Evolutionary conservation across 1,140 invertebrate species (phyloP).

Genomic region (Acromyrmex charruanus): DNA sequence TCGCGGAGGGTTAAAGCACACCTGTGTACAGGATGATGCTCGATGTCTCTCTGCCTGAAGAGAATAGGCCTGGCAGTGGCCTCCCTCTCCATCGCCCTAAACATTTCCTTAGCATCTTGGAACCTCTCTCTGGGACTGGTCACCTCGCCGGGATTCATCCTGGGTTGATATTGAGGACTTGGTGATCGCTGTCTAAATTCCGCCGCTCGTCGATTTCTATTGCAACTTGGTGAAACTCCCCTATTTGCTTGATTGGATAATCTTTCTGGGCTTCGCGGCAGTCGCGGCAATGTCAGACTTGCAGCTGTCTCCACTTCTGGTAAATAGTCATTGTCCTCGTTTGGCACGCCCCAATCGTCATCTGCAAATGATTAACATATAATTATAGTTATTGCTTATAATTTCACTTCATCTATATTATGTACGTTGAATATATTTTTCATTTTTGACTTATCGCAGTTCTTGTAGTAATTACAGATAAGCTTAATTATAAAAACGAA

Average conservation of each 20-base stretch:
- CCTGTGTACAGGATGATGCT: conserved; percentile 82
- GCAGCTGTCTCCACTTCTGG: conserved; percentile 77
- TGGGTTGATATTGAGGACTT: conserved; percentile 85
- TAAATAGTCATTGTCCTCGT: conserved; percentile 82
- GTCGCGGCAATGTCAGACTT: conserved; percentile 82
- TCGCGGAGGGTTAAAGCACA: conserved; percentile 27
- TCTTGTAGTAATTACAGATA: not conserved
- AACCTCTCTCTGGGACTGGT: conserved; percentile 91
- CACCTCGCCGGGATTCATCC: conserved; percentile 79
- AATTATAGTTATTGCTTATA: not conserved
- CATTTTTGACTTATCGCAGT: not conserved
- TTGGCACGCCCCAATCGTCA: conserved; percentile 83
- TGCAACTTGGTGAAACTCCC: conserved; percentile 78
- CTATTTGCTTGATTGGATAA: conserved; percentile 71
- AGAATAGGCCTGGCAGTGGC: conserved; percentile 86
- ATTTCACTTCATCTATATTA: not conserved
- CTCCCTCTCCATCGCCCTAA: conserved; percentile 91
- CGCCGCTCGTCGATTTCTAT: conserved; percentile 78
- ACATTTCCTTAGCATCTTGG: conserved; percentile 94
- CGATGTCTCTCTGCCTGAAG: conserved; percentile 81
- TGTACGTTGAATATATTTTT: not conserved
- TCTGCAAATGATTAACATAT: conserved; percentile 76
- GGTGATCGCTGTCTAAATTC: conserved; percentile 87
- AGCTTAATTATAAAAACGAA: not conserved
- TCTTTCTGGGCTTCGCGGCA: conserved; percentile 83